phyloP scores from a whole-genome alignment of 2,113 vertebrate species.

The Hystrix cristata region DNA sequence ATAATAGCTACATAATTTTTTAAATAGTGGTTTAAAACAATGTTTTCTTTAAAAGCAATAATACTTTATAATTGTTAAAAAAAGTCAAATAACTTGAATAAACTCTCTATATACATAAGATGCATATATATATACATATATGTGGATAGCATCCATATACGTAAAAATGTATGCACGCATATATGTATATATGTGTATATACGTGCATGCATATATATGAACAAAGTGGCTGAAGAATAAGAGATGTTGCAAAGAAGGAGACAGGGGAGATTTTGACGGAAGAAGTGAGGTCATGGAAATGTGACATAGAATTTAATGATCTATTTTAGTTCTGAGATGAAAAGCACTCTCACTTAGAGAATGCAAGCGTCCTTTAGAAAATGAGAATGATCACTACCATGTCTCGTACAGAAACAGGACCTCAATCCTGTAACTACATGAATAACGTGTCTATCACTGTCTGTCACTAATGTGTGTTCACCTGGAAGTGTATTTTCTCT shows the following conservation, averaged over 20 bases:
- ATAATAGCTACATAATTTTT: not conserved
- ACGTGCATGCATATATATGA: not conserved
- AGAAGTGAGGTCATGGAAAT: not conserved
- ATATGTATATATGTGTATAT: not conserved
- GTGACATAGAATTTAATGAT: not conserved
- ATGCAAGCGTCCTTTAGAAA: not conserved
- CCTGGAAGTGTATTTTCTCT: not conserved
- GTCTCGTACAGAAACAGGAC: not conserved
- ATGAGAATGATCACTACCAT: not conserved
- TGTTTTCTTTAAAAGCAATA: not conserved
- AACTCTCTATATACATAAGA: not conserved
- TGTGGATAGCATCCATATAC: too few species aligned
- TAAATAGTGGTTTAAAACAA: not conserved
- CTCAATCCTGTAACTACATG: not conserved
- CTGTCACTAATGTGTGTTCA: not conserved
- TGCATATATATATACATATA: not conserved
- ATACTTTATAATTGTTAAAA: not conserved
- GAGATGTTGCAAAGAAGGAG: not conserved
- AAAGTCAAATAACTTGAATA: not conserved
- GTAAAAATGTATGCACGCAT: too few species aligned
- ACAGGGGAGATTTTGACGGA: not conserved
- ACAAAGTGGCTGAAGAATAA: not conserved
- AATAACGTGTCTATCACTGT: not conserved
- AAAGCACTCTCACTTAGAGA: not conserved
- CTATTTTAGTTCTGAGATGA: not conserved